phyloP scores from a whole-genome alignment of 2,888 invertebrate species.

The Cheilosia scutellata region DNA sequence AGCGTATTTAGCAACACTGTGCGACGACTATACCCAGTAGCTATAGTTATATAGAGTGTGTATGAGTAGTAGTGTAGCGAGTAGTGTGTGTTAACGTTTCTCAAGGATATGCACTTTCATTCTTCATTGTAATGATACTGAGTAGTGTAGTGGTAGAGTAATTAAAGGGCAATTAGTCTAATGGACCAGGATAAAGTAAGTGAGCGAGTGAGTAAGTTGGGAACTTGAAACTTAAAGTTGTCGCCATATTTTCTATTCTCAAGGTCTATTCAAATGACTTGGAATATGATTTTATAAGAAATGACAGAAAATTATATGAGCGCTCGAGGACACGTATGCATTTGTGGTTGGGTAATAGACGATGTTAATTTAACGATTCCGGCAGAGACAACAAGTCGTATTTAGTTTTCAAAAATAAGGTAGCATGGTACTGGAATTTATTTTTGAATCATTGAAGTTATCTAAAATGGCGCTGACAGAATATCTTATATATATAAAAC shows the following conservation, averaged over 20 bases:
- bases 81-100: constrained; percentile 13
- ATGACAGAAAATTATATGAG: too few relatives aligned
- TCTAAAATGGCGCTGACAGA: too few relatives aligned
- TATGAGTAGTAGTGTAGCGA: too few relatives aligned
- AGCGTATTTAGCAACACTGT: constrained; percentile 30
- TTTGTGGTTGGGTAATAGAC: neutral
- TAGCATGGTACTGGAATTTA: too few relatives aligned
- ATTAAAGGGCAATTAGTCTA: constrained; percentile 68
- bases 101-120: constrained; percentile 63
- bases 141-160: constrained; percentile 34
- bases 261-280: constrained; percentile 33
- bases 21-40: neutral
- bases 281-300: constrained; percentile 3
- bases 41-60: too few relatives aligned
- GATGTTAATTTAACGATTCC: too few relatives aligned
- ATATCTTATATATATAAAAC: too few relatives aligned
- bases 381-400: too few relatives aligned
- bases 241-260: constrained; percentile 13
- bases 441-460: too few relatives aligned
- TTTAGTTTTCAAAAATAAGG: too few relatives aligned
- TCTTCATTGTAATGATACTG: constrained; percentile 50
- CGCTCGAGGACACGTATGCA: neutral
- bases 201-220: constrained; percentile 19
- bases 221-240: constrained; percentile 31
- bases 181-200: constrained; percentile 51